phyloP scores from a whole-genome alignment of 2,113 vertebrate species.

The Octodon degus region DNA sequence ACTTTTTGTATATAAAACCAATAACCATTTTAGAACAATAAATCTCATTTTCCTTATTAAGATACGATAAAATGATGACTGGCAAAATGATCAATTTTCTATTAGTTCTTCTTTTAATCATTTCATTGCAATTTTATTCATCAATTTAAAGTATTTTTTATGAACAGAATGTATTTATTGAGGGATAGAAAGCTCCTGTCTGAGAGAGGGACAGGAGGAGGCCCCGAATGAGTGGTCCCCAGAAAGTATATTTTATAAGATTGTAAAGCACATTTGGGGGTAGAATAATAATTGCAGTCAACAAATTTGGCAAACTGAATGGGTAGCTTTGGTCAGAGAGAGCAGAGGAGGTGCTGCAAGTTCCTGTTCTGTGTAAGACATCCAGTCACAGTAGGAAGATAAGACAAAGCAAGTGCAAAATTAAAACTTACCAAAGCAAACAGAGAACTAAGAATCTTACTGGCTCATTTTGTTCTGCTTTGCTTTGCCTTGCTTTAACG shows the following conservation, averaged over 20 bases:
- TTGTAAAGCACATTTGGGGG: not conserved
- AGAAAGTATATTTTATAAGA: not conserved
- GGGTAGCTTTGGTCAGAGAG: not conserved
- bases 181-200: too few relatives aligned
- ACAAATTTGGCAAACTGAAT: not conserved
- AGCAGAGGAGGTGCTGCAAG: not conserved
- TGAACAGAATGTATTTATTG: not conserved
- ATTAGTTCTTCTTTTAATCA: not conserved
- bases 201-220: too few relatives aligned
- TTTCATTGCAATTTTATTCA: conserved; percentile 19
- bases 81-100: not conserved
- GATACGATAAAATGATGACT: not conserved
- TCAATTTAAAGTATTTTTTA: not conserved
- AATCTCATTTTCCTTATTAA: not conserved
- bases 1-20: not conserved
- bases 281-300: not conserved
- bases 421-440: not conserved
- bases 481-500: not conserved
- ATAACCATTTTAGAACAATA: not conserved
- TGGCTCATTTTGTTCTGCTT: not conserved
- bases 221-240: too few relatives aligned
- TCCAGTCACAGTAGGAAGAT: not conserved
- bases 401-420: not conserved
- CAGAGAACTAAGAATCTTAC: not conserved
- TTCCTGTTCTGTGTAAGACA: not conserved